phyloP scores from a whole-genome alignment of 2,797 vertebrate genomes.

The Staurois parvus region DNA sequence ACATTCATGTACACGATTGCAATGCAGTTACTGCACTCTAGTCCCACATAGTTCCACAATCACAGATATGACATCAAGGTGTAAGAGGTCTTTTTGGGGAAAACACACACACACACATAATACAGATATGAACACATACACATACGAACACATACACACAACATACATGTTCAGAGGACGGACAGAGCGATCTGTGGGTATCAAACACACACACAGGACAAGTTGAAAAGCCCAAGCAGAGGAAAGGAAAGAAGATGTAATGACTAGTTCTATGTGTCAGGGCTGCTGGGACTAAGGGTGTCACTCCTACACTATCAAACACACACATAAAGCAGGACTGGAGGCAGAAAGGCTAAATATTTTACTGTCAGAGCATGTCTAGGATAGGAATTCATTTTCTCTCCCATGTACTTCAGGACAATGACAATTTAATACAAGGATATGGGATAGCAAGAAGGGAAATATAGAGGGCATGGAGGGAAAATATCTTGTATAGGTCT shows the following conservation, averaged over 20 bases:
- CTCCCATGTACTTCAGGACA: constrained; percentile 83
- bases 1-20: neutral
- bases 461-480: constrained; percentile 43
- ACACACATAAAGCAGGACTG: constrained; percentile 87
- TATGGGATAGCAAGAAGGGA: constrained; percentile 80
- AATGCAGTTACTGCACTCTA: constrained; percentile 12
- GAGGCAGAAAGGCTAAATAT: constrained; percentile 92
- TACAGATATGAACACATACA: too few species aligned
- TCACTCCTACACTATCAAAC: constrained; percentile 82
- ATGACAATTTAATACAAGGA: constrained; percentile 90
- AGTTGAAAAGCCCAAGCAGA: constrained; percentile 57
- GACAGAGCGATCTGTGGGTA: constrained; percentile 2
- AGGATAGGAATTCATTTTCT: constrained; percentile 89
- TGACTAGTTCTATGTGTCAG: constrained; percentile 66
- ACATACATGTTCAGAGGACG: neutral
- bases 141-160: neutral
- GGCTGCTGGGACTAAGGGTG: constrained; percentile 71
- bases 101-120: neutral
- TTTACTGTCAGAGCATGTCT: constrained; percentile 91
- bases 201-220: neutral
- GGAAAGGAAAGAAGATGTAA: constrained; percentile 65
- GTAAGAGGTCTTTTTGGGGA: neutral
- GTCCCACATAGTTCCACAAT: neutral
- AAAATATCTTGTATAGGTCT: too few species aligned
- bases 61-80: neutral